A percentile compares a stretch with the other conserved stretches of the same genome.
phyloP scores from a whole-genome alignment of 2,888 invertebrate species.

The Morpho helenor region DNA sequence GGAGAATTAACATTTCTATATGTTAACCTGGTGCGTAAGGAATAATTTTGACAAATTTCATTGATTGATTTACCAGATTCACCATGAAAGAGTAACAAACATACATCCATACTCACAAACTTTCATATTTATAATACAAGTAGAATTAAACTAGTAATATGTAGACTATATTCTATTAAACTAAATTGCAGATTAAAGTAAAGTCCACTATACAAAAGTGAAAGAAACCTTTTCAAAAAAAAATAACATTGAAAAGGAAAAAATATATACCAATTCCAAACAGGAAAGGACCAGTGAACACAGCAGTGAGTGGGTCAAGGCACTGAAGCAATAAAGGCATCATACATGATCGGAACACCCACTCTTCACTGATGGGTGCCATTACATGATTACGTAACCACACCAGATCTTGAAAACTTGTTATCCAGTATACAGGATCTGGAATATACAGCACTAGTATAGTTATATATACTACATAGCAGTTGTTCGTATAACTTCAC shows the following conservation, averaged over 20 bases:
- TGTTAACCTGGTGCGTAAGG: too few species aligned
- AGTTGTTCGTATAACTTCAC: too few species aligned
- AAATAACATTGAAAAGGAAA: not conserved
- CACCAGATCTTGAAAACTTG: conserved; percentile 84
- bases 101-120: too few species aligned
- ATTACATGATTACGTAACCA: conserved; percentile 95
- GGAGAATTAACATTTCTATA: too few species aligned
- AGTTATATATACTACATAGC: too few species aligned
- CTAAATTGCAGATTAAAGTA: too few species aligned
- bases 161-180: too few species aligned
- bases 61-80: too few species aligned
- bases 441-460: conserved; percentile 22
- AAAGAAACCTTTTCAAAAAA: too few species aligned
- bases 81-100: too few species aligned
- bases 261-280: conserved; percentile 88
- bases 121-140: not conserved
- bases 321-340: conserved; percentile 92
- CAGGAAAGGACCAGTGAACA: conserved; percentile 92
- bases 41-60: too few species aligned
- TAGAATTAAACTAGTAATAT: not conserved
- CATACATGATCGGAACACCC: conserved; percentile 97
- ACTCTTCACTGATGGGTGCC: conserved; percentile 96
- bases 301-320: conserved; percentile 85
- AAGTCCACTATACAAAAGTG: too few species aligned
- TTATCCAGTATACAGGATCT: conserved; percentile 87